A percentile compares a stretch with the other conserved stretches of the same genome.
Conservation (phyloP, 2,888 invertebrate species). For the Athripsodes cinereus region DNA sequence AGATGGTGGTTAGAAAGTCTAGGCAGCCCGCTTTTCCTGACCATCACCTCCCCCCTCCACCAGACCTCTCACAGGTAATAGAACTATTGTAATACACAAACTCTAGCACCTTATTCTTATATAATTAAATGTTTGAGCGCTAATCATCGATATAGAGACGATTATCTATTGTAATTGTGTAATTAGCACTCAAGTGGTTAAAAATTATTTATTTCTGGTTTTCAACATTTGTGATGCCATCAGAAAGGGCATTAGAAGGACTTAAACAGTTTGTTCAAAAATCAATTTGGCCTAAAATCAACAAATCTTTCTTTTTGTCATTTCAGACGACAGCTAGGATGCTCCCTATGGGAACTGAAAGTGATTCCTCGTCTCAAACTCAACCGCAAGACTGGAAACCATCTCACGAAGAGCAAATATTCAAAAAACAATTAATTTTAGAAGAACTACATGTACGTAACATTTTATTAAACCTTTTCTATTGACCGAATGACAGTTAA, state of each 20-base stretch:
- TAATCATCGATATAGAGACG: not conserved
- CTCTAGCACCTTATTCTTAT: too few relatives aligned
- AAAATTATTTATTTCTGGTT: too few relatives aligned
- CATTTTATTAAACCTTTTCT: too few relatives aligned
- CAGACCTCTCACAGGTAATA: slow-evolving; percentile 40
- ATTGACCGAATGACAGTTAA: too few relatives aligned
- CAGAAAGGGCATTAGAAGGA: too few relatives aligned
- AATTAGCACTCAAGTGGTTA: too few relatives aligned
- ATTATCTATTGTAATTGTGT: too few relatives aligned
- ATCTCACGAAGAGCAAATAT: slow-evolving; percentile 53
- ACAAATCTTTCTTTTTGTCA: not conserved
- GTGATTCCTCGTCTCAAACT: slow-evolving; percentile 25
- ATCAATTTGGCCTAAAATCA: too few relatives aligned
- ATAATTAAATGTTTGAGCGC: not conserved
- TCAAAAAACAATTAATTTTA: slow-evolving; percentile 63
- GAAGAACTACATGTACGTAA: slow-evolving; percentile 51
- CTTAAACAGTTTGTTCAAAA: too few relatives aligned
- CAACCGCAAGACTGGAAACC: slow-evolving; percentile 26
- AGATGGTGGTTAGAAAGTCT: slow-evolving; percentile 33
- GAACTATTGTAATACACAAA: not conserved
- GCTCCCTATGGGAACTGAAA: slow-evolving; percentile 42
- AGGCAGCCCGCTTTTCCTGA: slow-evolving; percentile 42
- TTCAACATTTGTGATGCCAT: too few relatives aligned
- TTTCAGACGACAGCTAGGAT: slow-evolving; percentile 36
- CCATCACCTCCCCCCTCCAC: slow-evolving; percentile 49